These are phyloP conservation scores for Antigone vipio DNA, from an alignment of 2,113 vertebrate genomes.

Conservation along the genomic window DNA sequence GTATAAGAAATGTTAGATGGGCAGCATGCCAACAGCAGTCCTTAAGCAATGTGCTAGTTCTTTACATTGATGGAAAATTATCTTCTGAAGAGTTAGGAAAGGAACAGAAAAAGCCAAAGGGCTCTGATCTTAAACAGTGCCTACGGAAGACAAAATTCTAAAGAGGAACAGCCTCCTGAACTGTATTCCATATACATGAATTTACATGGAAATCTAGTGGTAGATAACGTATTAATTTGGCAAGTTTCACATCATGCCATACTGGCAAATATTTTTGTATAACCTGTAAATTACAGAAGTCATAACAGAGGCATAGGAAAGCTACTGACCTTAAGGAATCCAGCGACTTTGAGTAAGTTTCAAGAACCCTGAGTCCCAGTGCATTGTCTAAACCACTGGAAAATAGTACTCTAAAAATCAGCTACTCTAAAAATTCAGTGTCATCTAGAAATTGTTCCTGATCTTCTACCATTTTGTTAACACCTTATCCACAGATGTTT, in stretches of 20 bases:
- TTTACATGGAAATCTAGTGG: neutral
- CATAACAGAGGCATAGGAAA: neutral
- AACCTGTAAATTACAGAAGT: neutral
- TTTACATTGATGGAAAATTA: neutral
- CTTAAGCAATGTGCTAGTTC: neutral
- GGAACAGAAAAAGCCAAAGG: neutral
- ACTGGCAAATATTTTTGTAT: neutral
- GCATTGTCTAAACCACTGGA: neutral
- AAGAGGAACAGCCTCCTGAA: neutral
- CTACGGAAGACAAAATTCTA: neutral
- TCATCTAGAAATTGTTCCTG: neutral
- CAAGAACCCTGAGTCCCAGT: neutral
- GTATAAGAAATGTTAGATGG: conserved; percentile 20
- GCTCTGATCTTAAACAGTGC: neutral
- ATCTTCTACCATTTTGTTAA: neutral
- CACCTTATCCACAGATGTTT: neutral
- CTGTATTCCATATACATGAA: neutral
- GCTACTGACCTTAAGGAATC: neutral
- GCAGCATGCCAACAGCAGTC: conserved; percentile 29
- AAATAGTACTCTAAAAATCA: neutral
- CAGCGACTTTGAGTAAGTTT: neutral
- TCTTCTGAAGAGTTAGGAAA: neutral
- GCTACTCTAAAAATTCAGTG: neutral
- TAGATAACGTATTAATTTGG: neutral
- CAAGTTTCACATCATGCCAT: neutral